Base-by-base conservation (phyloP, 1,140 invertebrate species). In the Brachionus calyciflorus region DNA sequence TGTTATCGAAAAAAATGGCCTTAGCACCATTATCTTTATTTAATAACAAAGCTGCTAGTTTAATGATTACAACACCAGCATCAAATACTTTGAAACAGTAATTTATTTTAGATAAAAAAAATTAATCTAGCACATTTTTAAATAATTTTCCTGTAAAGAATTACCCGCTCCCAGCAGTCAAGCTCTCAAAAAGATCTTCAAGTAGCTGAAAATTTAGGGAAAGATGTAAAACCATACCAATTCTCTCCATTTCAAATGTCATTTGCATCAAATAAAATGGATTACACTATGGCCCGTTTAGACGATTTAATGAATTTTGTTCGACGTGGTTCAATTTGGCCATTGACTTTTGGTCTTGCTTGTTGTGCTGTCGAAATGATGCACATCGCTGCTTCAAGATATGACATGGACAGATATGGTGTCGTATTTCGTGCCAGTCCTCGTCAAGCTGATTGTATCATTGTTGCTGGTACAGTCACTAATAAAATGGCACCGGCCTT, bases 281-380 rank as follows among this genome's bases (percentile, higher is more conserved):
- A 83, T 73, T 89, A 84, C 83, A 88, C 86, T 4, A 49, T 89
- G n/a, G 88, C 88, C 17, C 80, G 88, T 81, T 79, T 95, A 0
- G 96, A 99, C 82, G 96, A 99, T 86, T 83, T 98, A 6, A 80
- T 98, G 0, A 98, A 98, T 84, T 97, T 94, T 93, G 93, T 91
- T 49, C 88, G 94, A 79, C 95, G 88, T 83, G 87, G 89, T 82
- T 98, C 93, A 0, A 82, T 96, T 3, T 98, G 93, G 95, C 96
- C 94, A 0, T 87, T 96, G 85, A 98, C 93, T 30, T 98, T 98
- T 87, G 95, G 95, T 78, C 84, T 98, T 79, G 95, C 95, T 0
- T 98, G 95, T 80, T 98, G 95, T 88, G 95, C 95, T 78, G 94
- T 98, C 0, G 95, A 99, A 87, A 99, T 99, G 96, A 99, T 99